Evolutionary conservation across 2,113 vertebrate species (phyloP), one percentile per base, ranked within the genome.

Genomic region (Notiomystis cincta): DNA sequence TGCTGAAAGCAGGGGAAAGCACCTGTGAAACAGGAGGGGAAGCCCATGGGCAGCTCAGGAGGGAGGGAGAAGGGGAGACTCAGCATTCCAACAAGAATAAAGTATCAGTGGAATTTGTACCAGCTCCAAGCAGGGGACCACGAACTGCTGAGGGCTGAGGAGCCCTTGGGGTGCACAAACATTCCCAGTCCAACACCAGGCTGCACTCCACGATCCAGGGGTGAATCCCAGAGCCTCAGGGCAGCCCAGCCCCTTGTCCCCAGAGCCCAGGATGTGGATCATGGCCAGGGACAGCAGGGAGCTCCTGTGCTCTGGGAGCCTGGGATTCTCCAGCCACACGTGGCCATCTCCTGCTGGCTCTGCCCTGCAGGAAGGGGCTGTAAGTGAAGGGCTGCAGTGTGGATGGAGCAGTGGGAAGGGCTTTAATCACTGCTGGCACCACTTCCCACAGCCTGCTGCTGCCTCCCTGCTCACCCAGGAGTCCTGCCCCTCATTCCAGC

Each of bases 241-340:
- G 33, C 60, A 60, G 62, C 38, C 53, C 3, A 0, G 13, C 2
- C 40, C 40, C 40, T 40, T 40, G 40, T 40, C 40, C 40, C 10
- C 13, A 13, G 40, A 13, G 40, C 40, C n/a, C n/a, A n/a, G n/a
- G 44, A 15, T 4, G 5, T 6, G 15, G 69, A 5, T 25, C 15
- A 4, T 0, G 35, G 53, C 44, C 70, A 57, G 0, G 6, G 50
- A 8, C 71, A 27, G 1, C 71, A 6, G 0, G 2, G 66, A 48
- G 20, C 45, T 40, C 40, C 40, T 13, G 40, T 40, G 10, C 40
- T 9, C 53, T 9, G 53, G 61, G 48, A 10, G 6, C 21, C 0
- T 18, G 73, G 54, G 58, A 62, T 25, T 10, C 38, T n/a, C 30
- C 38, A 24, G 13, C 31, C 60, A 16, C 21, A 2, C 1, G 23